phyloP scores from a whole-genome alignment of 2,113 vertebrate species.

The Thunnus maccoyii region DNA sequence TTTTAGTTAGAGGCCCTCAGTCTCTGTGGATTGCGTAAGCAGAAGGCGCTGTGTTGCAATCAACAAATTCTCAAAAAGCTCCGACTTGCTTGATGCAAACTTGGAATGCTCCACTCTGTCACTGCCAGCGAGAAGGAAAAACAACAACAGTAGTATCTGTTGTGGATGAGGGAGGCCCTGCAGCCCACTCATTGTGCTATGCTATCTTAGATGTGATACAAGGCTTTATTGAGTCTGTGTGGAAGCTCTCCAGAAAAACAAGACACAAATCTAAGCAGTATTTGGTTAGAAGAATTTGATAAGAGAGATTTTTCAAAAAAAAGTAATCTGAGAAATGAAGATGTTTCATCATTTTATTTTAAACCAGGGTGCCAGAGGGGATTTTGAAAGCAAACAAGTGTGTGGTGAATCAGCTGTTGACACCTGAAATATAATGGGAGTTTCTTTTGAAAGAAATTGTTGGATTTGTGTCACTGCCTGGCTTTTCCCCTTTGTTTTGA shows the following conservation, averaged over 20 bases:
- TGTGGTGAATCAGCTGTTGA: constrained; percentile 34
- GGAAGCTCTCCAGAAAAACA: constrained; percentile 53
- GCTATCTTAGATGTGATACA: constrained; percentile 70
- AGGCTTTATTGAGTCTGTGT: constrained; percentile 61
- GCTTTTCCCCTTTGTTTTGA: constrained; percentile 11
- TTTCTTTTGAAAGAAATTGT: constrained; percentile 37
- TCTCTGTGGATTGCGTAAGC: constrained; percentile 43
- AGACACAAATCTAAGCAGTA: constrained; percentile 7
- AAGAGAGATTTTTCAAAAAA: no score
- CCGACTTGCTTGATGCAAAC: constrained; percentile 59
- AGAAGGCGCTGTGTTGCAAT: constrained; percentile 50
- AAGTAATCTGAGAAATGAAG: constrained; percentile 35
- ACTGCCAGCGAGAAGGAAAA: constrained; percentile 52
- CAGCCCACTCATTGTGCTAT: constrained; percentile 63
- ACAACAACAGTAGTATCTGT: constrained; percentile 60
- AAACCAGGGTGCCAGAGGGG: constrained; percentile 30
- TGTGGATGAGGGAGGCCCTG: constrained; percentile 60
- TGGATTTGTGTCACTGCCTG: constrained; percentile 30
- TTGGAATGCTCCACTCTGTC: constrained; percentile 59
- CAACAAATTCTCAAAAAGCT: constrained; percentile 55
- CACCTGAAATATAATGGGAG: constrained; percentile 47
- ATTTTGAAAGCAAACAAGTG: constrained; percentile 36
- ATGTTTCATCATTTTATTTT: constrained; percentile 55
- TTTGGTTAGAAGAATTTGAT: constrained; percentile 38
- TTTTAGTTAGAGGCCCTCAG: constrained; percentile 49